These are phyloP conservation scores for Achatina immaculata DNA, from an alignment of 1,140 invertebrate species.

Conservation along the genomic window DNA sequence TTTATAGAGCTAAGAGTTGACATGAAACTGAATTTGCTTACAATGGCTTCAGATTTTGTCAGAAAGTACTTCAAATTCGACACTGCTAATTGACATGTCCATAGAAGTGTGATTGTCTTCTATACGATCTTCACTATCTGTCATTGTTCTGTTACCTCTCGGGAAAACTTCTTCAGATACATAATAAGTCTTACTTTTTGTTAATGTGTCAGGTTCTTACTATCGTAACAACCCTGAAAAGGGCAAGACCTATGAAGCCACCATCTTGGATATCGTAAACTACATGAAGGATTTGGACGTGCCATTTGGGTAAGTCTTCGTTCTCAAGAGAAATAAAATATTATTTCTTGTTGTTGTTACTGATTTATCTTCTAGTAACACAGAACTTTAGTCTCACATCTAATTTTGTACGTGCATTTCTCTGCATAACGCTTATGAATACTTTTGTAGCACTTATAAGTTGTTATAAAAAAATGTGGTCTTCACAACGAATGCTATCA, in stretches of 20 bases:
- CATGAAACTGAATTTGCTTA: no score
- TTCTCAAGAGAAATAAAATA: no score
- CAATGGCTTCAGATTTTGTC: background rate
- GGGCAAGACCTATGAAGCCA: slow-evolving; percentile 54
- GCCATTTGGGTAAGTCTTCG: slow-evolving; percentile 48
- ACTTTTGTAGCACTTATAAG: no score
- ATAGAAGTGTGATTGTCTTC: background rate
- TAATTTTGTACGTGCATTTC: no score
- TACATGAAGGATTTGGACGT: slow-evolving; percentile 42
- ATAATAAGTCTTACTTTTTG: background rate
- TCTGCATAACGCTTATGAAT: no score
- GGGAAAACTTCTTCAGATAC: background rate
- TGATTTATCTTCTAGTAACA: no score
- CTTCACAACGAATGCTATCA: no score
- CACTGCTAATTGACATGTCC: background rate
- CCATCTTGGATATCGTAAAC: slow-evolving; percentile 45
- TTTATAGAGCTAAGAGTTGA: no score
- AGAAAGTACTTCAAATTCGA: background rate
- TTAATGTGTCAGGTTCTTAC: slow-evolving; percentile 49
- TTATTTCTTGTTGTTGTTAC: no score
- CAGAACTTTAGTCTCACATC: no score
- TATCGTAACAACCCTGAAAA: slow-evolving; percentile 57
- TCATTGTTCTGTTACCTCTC: background rate
- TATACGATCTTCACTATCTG: background rate
- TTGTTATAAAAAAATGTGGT: no score